phyloP scores from a whole-genome alignment of 1,140 invertebrate genomes.

The Conus betulinus region DNA sequence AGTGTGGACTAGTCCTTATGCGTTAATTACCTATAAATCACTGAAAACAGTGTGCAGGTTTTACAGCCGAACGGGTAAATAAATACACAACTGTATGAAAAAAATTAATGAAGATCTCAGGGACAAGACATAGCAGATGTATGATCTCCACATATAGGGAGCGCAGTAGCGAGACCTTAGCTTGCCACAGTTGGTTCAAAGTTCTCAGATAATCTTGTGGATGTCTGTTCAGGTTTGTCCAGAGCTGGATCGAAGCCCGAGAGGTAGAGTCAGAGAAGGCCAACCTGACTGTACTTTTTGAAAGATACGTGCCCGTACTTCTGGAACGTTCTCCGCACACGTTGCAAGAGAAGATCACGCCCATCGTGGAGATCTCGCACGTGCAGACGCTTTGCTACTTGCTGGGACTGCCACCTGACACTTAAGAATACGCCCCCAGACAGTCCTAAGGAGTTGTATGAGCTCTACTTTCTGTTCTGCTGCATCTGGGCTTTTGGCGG shows the following conservation, averaged over 20 bases:
- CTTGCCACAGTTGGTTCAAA: no score
- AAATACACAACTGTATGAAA: no score
- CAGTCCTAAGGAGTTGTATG: conserved; percentile 95
- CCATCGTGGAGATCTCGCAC: conserved; percentile 94
- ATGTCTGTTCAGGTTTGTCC: conserved; percentile 81
- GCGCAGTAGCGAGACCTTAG: no score
- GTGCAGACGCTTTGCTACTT: conserved; percentile 95
- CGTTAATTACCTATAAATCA: no score
- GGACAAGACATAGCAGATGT: no score
- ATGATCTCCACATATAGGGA: no score
- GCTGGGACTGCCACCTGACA: conserved; percentile 88
- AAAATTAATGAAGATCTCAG: no score
- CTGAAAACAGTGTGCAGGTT: no score
- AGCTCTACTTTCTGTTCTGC: conserved; percentile 96
- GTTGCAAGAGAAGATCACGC: conserved; percentile 98
- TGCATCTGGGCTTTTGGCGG: conserved; percentile 98
- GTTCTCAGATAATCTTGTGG: background rate
- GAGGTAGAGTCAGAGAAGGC: conserved; percentile 81
- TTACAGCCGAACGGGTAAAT: no score
- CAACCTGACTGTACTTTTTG: conserved; percentile 94
- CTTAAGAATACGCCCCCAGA: conserved; percentile 89
- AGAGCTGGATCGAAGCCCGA: conserved; percentile 95
- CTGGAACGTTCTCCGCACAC: conserved; percentile 88
- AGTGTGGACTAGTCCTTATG: no score
- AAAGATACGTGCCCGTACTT: conserved; percentile 95